Base-by-base conservation (phyloP, 2,888 invertebrate genomes). In the Epicampocera succincta region DNA sequence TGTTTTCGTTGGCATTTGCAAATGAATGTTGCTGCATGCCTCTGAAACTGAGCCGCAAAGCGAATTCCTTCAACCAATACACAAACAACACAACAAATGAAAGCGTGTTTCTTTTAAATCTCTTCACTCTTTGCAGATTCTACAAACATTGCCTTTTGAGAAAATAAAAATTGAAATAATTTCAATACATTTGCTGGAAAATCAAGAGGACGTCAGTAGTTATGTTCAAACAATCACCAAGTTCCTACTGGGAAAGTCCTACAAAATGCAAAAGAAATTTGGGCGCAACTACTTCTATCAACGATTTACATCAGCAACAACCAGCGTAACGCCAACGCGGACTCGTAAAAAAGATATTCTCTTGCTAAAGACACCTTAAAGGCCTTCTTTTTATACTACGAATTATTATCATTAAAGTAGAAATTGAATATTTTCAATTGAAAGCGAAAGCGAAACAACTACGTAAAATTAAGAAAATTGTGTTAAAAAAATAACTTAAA, bases 111-210 rank as follows among this genome's bases (percentile, higher is more conserved):
- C 25, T 25, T 25, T 3, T 25, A 25, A 25, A 25, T 5, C 25
- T 25, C 25, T 25, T 25, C 2, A 25, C 2, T 25, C 25, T n/a
- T 80, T 85, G 40, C 71, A 91, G 91, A 90, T 91, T 75, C 86
- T 91, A 84, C 89, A 91, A 87, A 91, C 91, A 84, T 85, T 91
- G 85, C 91, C 91, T 79, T 91, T 91, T 83, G 87, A 90, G 77
- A 89, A 89, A 86, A 87, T 91, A 68, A 88, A 88, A 85, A 91
- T 91, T 84, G 88, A 89, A 83, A 87, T 91, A 65, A 91, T 91
- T 86, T 90, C 91, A 83, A 90, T 91, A 86, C 91, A 91, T 86
- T 86, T 91, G 86, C 86, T 88, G 84, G 90, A 90, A 80, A 87
- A 89, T 85, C 88, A 89, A 74, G 90, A 90, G 77, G 85, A 84